These are phyloP conservation scores for Timandra comae DNA, from an alignment of 2,888 invertebrate genomes.

Conservation along the genomic window DNA sequence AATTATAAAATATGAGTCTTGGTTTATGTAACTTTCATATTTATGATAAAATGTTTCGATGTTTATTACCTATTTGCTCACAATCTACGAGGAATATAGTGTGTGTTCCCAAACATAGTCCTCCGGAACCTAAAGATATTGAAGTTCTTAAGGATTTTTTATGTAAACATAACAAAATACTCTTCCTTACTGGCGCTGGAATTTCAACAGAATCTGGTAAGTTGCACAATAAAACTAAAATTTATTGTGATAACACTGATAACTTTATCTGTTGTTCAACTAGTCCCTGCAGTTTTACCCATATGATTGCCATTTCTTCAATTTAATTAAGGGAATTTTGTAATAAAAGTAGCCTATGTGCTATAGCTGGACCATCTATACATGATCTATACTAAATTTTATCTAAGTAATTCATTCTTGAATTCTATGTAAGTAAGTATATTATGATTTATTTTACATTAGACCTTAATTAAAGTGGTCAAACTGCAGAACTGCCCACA, in stretches of 20 bases:
- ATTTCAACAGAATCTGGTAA: slow-evolving; percentile 95
- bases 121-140: slow-evolving; percentile 78
- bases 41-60: slow-evolving; percentile 37
- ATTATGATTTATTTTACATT: no score
- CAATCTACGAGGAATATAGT: slow-evolving; percentile 37
- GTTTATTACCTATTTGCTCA: slow-evolving; percentile 12
- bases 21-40: no score
- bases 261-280: background rate
- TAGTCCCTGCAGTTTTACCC: no score
- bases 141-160: slow-evolving; percentile 78
- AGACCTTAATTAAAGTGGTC: background rate
- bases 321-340: no score
- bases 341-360: no score
- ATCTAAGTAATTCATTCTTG: no score
- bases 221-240: slow-evolving; percentile 3
- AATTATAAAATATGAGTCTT: no score
- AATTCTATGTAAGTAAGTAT: no score
- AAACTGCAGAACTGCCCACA: background rate
- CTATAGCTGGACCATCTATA: no score
- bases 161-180: slow-evolving; percentile 67
- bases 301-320: no score
- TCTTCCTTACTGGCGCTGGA: slow-evolving; percentile 94
- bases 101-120: slow-evolving; percentile 84
- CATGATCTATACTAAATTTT: no score
- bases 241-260: background rate